phyloP scores from a whole-genome alignment of 2,888 invertebrate species.

The Oligia fasciuncula region DNA sequence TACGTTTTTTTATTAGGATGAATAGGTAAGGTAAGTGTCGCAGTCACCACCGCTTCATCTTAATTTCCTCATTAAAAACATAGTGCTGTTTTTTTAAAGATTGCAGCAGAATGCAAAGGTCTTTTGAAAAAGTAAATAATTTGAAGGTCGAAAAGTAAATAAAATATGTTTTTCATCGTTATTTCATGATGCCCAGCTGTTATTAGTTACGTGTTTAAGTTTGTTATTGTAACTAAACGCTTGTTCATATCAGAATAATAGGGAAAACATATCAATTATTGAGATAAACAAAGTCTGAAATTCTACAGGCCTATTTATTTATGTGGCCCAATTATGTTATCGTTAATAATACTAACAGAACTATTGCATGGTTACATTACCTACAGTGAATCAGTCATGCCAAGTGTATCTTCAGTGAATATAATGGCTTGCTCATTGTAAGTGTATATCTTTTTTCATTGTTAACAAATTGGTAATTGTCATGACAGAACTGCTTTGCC shows the following conservation, averaged over 20 bases:
- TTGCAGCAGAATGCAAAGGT: neutral
- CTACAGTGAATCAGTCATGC: conserved; percentile 12
- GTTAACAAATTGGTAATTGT: neutral
- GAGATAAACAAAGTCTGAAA: conserved; percentile 28
- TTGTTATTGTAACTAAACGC: conserved; percentile 6
- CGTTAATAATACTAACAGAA: conserved; percentile 27
- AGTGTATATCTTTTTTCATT: conserved; percentile 24
- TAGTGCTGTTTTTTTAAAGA: neutral
- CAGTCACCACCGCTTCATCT: conserved; percentile 15
- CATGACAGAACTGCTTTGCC: neutral
- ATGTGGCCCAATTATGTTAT: conserved; percentile 47
- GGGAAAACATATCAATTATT: conserved; percentile 14
- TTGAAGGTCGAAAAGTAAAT: conserved; percentile 46
- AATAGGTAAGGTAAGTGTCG: conserved; percentile 4
- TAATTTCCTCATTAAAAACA: neutral
- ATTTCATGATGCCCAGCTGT: conserved; percentile 11
- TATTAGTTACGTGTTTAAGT: conserved; percentile 14
- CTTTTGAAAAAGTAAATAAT: conserved; percentile 11
- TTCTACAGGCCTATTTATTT: conserved; percentile 22
- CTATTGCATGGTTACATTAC: conserved; percentile 32
- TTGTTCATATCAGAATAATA: conserved; percentile 15
- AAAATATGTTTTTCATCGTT: neutral
- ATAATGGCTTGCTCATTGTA: conserved; percentile 13
- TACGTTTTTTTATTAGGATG: conserved; percentile 26
- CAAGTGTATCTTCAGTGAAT: neutral